Evolutionary conservation across 2,888 invertebrate species (phyloP), one percentile per base, ranked within the genome.

Genomic region (Polydrusus tereticollis): DNA sequence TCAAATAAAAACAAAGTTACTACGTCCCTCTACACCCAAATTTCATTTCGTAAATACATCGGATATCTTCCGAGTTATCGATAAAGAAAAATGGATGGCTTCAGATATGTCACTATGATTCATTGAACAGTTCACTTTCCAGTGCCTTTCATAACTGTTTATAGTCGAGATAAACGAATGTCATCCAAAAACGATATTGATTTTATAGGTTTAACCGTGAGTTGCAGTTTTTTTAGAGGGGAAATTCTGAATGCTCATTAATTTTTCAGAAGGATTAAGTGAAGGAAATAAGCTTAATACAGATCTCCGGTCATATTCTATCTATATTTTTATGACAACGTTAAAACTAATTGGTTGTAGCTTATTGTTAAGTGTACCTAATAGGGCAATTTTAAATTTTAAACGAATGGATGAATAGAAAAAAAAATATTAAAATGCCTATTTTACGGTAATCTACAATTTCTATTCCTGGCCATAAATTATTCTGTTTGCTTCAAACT

Each of bases 121-220:
- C 76, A 77, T 78, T 69, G 73, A 73, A 70, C 75, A 76, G 76
- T 70, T 60, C 62, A 74, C 66, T 77, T 77, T 78, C 55, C 62
- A 69, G 77, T 75, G 73, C 77, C 75, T 72, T 73, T 76, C 76
- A 76, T 76, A 76, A 77, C 75, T 76, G 77, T 77, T 76, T 77
- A 77, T 76, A 69, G 74, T 57, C 55, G 75, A 75, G 73, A 76
- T 76, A 74, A 76, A 52, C 75, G 75, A 72, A 58, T 72, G 75
- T 69, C 75, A 70, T 60, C 69, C 72, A 50, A 23, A n/a, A 59
- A 59, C 57, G 63, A 64, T 69, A 64, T 29, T 52, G 68, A 73
- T 68, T 72, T 68, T 72, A 72, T 70, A 47, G 66, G 26, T 55
- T 55, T 16, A 14, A 10, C 29, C 52, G 52, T 55, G 52, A 55